Evolutionary conservation across 2,888 invertebrate genomes (phyloP).

Genomic region (Antitype chi): DNA sequence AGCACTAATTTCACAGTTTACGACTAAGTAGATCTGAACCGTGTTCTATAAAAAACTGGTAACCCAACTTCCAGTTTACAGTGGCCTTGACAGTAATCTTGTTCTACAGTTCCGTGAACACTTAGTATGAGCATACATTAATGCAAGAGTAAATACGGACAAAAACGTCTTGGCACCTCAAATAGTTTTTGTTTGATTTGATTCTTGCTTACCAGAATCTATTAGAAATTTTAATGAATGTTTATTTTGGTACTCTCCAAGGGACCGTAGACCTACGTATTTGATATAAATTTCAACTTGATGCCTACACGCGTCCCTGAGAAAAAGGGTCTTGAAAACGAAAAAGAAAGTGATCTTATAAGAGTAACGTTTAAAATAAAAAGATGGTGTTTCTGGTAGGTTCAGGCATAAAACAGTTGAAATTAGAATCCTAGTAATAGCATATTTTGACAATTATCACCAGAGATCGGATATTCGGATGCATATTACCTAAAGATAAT

Average conservation of each 20-base stretch:
- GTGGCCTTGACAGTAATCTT: slow-evolving; percentile 54
- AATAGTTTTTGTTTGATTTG: slow-evolving; percentile 25
- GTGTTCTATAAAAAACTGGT: slow-evolving; percentile 52
- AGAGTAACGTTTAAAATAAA: no score
- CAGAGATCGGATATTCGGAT: no score
- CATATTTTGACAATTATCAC: background rate
- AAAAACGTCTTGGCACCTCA: slow-evolving; percentile 13
- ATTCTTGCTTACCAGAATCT: slow-evolving; percentile 10
- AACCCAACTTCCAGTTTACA: slow-evolving; percentile 32
- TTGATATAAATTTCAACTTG: no score
- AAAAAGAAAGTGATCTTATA: no score
- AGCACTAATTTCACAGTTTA: slow-evolving; percentile 49
- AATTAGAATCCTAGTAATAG: background rate
- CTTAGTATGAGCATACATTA: slow-evolving; percentile 30
- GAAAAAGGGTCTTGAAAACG: no score
- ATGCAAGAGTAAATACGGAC: slow-evolving; percentile 15
- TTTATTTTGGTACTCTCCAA: background rate
- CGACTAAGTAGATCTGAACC: slow-evolving; percentile 33
- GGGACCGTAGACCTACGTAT: no score
- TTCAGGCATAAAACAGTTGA: background rate
- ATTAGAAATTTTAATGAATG: slow-evolving; percentile 30
- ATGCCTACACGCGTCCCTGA: no score
- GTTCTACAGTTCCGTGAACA: slow-evolving; percentile 35
- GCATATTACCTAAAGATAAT: no score
- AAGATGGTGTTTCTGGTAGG: background rate